A percentile compares a stretch with the other conserved stretches of the same genome.
phyloP scores from a whole-genome alignment of 2,888 invertebrate species.

The Hypselothyrea guttata region DNA sequence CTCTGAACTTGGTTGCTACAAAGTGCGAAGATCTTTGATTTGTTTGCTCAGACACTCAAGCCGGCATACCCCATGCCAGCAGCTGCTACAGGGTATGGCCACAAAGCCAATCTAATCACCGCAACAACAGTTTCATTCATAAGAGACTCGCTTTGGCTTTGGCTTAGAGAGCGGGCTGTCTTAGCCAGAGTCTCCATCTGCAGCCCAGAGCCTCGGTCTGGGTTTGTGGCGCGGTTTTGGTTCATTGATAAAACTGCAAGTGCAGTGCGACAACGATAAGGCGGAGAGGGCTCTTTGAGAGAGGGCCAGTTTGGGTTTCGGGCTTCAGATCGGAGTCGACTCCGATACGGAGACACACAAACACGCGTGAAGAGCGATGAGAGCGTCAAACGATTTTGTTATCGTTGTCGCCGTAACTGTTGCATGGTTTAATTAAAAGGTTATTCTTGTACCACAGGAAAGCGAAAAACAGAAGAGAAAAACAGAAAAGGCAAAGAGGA shows the following conservation, averaged over 20 bases:
- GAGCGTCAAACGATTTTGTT: slow-evolving; percentile 67
- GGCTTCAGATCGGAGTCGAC: slow-evolving; percentile 7
- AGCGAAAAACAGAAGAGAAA: no score
- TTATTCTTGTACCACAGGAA: slow-evolving; percentile 79
- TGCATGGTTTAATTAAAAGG: slow-evolving; percentile 80
- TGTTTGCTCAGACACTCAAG: background rate
- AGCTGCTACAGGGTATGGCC: slow-evolving; percentile 26
- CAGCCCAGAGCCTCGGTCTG: background rate
- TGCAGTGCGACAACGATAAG: slow-evolving; percentile 49
- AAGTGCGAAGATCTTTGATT: no score
- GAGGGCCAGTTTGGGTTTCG: background rate
- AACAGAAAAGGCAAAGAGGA: slow-evolving; percentile 20
- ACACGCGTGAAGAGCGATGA: slow-evolving; percentile 61
- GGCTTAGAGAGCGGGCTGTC: background rate
- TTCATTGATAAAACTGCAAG: slow-evolving; percentile 53
- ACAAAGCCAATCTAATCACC: slow-evolving; percentile 63
- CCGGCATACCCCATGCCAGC: background rate
- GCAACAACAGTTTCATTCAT: slow-evolving; percentile 66
- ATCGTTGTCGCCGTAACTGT: slow-evolving; percentile 53
- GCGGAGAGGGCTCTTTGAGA: slow-evolving; percentile 8
- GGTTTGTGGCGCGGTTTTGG: slow-evolving; percentile 20
- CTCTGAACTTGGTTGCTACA: no score
- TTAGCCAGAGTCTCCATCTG: slow-evolving; percentile 2
- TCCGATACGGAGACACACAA: slow-evolving; percentile 65
- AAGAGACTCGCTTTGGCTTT: slow-evolving; percentile 7